phyloP scores from a whole-genome alignment of 2,797 vertebrate genomes.

The Erpetoichthys calabaricus region DNA sequence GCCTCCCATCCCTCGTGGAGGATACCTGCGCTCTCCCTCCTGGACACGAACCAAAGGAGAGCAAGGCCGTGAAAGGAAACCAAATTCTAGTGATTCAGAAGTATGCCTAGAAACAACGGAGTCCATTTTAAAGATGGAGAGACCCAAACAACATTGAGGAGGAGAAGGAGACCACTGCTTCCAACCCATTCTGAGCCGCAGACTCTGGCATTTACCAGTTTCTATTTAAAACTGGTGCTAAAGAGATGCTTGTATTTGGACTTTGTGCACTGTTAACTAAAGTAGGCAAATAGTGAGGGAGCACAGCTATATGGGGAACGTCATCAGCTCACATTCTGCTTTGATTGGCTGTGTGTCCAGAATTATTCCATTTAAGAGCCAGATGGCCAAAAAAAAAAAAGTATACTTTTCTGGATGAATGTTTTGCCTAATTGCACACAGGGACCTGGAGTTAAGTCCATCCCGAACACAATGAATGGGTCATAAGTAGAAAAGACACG shows the following conservation, averaged over 20 bases:
- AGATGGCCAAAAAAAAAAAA: not conserved
- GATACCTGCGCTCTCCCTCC: conserved; percentile 81
- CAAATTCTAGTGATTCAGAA: conserved; percentile 59
- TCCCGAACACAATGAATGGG: too few species aligned
- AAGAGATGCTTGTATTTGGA: conserved; percentile 27
- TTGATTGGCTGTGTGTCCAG: not conserved
- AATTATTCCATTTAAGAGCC: not conserved
- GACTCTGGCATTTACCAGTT: conserved; percentile 19
- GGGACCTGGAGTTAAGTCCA: not conserved
- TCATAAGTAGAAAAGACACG: conserved; percentile 1
- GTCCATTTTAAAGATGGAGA: conserved; percentile 60
- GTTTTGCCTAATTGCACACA: not conserved
- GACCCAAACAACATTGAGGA: conserved; percentile 62
- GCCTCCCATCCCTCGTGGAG: conserved; percentile 47
- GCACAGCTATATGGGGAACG: not conserved
- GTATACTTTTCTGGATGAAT: not conserved
- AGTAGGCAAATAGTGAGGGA: conserved; percentile 21
- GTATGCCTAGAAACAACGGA: conserved; percentile 47
- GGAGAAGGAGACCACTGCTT: conserved; percentile 12
- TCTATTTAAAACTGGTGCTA: conserved; percentile 27
- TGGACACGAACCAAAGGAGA: conserved; percentile 72
- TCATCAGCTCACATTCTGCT: not conserved
- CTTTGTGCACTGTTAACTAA: conserved; percentile 27
- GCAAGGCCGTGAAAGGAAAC: conserved; percentile 59
- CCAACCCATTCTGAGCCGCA: conserved; percentile 14